A percentile compares a stretch with the other conserved stretches of the same genome.
phyloP scores from a whole-genome alignment of 2,888 invertebrate species.

The Scotopteryx bipunctaria region DNA sequence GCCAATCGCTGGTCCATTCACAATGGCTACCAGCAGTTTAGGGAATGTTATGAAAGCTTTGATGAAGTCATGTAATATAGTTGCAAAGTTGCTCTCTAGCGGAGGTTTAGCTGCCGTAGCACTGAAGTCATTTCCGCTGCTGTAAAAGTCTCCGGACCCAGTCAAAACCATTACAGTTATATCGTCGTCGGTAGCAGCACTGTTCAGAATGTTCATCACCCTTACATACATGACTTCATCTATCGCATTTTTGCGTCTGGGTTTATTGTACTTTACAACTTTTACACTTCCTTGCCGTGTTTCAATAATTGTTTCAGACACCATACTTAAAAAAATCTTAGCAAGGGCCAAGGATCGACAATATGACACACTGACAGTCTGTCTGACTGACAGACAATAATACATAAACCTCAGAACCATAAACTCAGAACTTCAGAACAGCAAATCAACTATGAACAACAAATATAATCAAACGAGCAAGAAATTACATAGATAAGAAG shows the following conservation, averaged over 20 bases:
- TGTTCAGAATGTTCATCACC: slow-evolving; percentile 85
- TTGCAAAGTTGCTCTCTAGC: slow-evolving; percentile 43
- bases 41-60: slow-evolving; percentile 92
- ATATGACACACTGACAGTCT: too few relatives aligned
- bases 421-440: too few relatives aligned
- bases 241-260: slow-evolving; percentile 91
- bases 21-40: slow-evolving; percentile 92
- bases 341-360: too few relatives aligned
- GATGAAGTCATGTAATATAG: slow-evolving; percentile 84
- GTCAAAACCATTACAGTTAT: slow-evolving; percentile 90
- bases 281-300: slow-evolving; percentile 54
- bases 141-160: slow-evolving; percentile 91
- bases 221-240: slow-evolving; percentile 86
- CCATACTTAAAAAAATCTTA: too few relatives aligned
- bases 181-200: slow-evolving; percentile 86
- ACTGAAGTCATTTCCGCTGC: slow-evolving; percentile 91
- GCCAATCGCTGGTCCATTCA: slow-evolving; percentile 98
- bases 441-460: too few relatives aligned
- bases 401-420: too few relatives aligned
- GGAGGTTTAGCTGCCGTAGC: slow-evolving; percentile 33
- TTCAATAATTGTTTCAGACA: slow-evolving; percentile 54
- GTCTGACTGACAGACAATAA: too few relatives aligned
- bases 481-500: too few relatives aligned
- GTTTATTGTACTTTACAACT: slow-evolving; percentile 88
- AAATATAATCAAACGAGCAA: too few relatives aligned